A percentile compares a stretch with the other conserved stretches of the same genome.
Conservation (phyloP, 2,113 vertebrate genomes). For the Lipophrys pholis region DNA sequence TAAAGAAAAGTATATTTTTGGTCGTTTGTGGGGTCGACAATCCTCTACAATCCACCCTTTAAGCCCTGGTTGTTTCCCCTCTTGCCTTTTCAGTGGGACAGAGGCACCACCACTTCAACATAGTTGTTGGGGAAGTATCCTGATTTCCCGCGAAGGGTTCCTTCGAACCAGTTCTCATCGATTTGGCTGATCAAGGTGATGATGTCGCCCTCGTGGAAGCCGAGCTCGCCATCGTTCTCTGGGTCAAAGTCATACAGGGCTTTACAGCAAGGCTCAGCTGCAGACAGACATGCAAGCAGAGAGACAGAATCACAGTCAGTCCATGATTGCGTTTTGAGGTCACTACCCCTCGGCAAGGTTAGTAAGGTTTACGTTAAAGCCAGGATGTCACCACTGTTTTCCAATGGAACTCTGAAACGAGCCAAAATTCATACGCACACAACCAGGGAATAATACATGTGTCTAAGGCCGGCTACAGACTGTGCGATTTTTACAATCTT, state of each 20-base stretch:
- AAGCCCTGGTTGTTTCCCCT: background rate
- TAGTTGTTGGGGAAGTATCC: conserved; percentile 98
- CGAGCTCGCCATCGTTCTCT: conserved; percentile 93
- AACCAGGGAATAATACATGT: conserved; percentile 6
- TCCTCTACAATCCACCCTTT: conserved; percentile 16
- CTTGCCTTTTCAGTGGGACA: conserved; percentile 81
- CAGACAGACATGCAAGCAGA: conserved; percentile 23
- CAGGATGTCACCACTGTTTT: conserved; percentile 22
- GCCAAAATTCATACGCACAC: background rate
- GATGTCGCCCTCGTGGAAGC: conserved; percentile 93
- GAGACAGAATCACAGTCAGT: background rate
- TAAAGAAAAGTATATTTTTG: conserved; percentile 12
- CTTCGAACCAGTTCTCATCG: conserved; percentile 98
- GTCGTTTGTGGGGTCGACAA: conserved; percentile 16
- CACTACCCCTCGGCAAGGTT: conserved; percentile 7
- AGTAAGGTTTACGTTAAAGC: conserved; percentile 14
- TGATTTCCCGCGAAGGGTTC: conserved; percentile 87
- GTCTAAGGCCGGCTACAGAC: background rate
- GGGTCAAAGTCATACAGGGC: conserved; percentile 96
- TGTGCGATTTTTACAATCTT: too few species aligned
- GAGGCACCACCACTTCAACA: conserved; percentile 93
- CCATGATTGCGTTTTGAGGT: background rate
- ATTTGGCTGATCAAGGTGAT: conserved; percentile 95
- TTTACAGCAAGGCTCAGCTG: conserved; percentile 93
- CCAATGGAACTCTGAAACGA: conserved; percentile 24